Evolutionary conservation across 92 coral and sea anemone genomes (phyloP), one percentile per base, ranked within the genome.

Genomic region (Siderastrea siderea): DNA sequence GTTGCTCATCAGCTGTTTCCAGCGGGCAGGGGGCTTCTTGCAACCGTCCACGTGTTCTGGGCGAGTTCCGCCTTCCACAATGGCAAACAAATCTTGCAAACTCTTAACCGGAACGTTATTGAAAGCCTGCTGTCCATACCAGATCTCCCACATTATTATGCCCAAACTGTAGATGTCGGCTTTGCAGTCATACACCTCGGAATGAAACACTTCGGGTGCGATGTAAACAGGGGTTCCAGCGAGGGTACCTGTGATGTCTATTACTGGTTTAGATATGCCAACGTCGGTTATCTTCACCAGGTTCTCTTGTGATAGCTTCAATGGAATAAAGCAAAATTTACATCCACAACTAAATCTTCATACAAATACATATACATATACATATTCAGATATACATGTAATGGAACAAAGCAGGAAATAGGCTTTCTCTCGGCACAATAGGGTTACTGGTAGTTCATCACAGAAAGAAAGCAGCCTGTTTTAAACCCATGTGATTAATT

Each of bases 121-220:
- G 65, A 49, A 86, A 3, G 58, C 91, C 12, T 0, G 57, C 48
- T 69, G 44, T 6, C 91, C 91, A 73, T 87, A 75, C 91, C 91
- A 87, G 71, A 87, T 69, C 55, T 87, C 91, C 91, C 91, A 87
- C 80, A 87, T 9, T 26, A 87, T 47, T 57, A 87, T 7, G 17
- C 86, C 86, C 43, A 87, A 79, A 11, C 86, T 87, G 86, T 87
- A 87, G 8, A 87, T 70, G 66, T 87, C 91, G 14, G 86, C 86
- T 44, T 47, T n/a, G 3, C 3, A 46, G 54, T 79, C 80, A 54
- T 66, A 79, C 6, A 71, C 14, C 19, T 50, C 15, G 38, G 60
- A 38, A 8, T 58, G 68, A n/a, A 79, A 54, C 11, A 87, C 77
- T 87, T 87, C 86, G 2, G 91, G 91, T 6, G 91, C 85, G 60